These are phyloP conservation scores for Scaptomyza parva DNA, from an alignment of 2,888 invertebrate species.

Conservation along the genomic window DNA sequence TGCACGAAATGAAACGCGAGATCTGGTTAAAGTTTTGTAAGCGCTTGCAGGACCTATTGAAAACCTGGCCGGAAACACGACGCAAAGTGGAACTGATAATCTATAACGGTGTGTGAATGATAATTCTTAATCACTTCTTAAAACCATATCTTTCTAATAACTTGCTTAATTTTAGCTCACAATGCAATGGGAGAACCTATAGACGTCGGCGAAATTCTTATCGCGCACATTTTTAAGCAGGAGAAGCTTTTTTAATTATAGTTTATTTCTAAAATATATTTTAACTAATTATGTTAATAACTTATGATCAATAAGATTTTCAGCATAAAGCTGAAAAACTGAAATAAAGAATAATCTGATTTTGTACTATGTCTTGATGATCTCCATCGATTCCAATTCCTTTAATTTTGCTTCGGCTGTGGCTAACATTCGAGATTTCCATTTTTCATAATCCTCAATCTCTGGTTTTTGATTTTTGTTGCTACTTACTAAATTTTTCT, in stretches of 20 bases:
- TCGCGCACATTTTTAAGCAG: conserved; percentile 26
- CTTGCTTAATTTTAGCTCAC: conserved; percentile 53
- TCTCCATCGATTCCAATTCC: conserved; percentile 22
- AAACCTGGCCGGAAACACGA: conserved; percentile 75
- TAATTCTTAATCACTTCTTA: too few species aligned
- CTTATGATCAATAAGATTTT: neutral
- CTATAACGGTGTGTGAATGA: conserved; percentile 77
- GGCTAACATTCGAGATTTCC: conserved; percentile 87
- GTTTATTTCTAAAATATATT: neutral
- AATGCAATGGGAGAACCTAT: conserved; percentile 57
- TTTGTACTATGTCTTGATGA: neutral
- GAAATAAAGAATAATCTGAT: neutral
- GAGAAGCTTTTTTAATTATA: neutral
- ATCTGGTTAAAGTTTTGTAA: conserved; percentile 79
- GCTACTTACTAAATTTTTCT: conserved; percentile 25
- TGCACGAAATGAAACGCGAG: conserved; percentile 79
- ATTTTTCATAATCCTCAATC: conserved; percentile 87
- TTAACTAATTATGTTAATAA: neutral
- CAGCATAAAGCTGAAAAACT: neutral
- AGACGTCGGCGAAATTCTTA: conserved; percentile 73
- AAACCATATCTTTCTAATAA: neutral
- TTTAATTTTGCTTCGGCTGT: conserved; percentile 83
- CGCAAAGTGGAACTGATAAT: conserved; percentile 72
- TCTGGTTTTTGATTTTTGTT: conserved; percentile 32
- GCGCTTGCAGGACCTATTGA: conserved; percentile 67